A percentile compares a stretch with the other conserved stretches of the same genome.
Evolutionary conservation across 2,797 vertebrate species (phyloP).

Genomic region (Protonibea diacanthus): DNA sequence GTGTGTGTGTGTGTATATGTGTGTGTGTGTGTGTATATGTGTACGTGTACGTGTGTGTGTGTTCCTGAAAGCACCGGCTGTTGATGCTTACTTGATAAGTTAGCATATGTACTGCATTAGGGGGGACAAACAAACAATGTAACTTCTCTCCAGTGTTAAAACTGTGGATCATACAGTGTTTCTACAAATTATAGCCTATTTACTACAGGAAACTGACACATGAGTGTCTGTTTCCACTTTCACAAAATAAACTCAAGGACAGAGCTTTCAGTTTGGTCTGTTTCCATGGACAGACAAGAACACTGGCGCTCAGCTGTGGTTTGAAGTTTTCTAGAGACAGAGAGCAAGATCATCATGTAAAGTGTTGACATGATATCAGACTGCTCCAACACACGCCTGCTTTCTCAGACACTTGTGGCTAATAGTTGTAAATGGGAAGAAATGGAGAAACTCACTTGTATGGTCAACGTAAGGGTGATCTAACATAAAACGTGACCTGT

Average conservation of each 20-base stretch:
- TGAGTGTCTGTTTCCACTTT: neutral
- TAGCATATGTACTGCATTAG: neutral
- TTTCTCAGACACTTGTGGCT: neutral
- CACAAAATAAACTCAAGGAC: neutral
- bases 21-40: neutral
- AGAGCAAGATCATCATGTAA: neutral
- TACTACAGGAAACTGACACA: too few species aligned
- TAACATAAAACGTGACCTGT: neutral
- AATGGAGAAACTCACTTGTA: conserved; percentile 5
- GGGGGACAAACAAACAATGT: neutral
- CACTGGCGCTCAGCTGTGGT: too few species aligned
- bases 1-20: neutral
- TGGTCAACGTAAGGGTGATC: neutral
- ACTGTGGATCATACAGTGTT: conserved; percentile 6
- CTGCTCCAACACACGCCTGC: neutral
- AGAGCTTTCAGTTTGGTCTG: neutral
- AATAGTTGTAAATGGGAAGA: neutral
- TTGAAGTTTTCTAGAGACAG: neutral
- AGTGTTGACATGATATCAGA: neutral
- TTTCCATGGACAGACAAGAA: neutral
- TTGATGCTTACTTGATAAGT: neutral
- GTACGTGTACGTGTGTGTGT: neutral
- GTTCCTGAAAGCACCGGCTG: neutral
- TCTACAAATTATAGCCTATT: neutral
- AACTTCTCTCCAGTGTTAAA: neutral